Conservation (phyloP, 2,888 invertebrate species). For the Catocala fraxini region DNA sequence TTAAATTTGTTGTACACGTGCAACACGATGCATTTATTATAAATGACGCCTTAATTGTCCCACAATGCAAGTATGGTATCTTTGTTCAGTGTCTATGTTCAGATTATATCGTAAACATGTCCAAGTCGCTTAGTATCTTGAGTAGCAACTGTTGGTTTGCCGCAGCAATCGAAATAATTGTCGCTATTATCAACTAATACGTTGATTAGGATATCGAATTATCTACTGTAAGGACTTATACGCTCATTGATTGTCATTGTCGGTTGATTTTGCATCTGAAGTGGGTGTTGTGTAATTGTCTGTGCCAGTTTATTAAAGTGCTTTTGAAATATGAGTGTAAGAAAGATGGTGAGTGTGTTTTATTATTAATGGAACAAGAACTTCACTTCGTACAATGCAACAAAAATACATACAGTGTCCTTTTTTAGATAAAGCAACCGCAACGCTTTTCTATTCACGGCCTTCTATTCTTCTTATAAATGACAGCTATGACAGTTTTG, state of each 20-base stretch:
- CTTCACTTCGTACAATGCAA: too few species aligned
- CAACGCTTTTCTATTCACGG: too few species aligned
- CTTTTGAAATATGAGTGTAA: slow-evolving; percentile 47
- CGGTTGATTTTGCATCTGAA: slow-evolving; percentile 66
- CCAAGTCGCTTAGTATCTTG: slow-evolving; percentile 25
- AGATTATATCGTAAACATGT: slow-evolving; percentile 32
- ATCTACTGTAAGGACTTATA: slow-evolving; percentile 63
- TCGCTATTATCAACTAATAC: slow-evolving; percentile 55
- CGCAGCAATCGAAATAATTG: slow-evolving; percentile 46
- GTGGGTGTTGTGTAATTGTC: slow-evolving; percentile 55
- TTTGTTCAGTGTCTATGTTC: slow-evolving; percentile 28
- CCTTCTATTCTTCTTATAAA: too few species aligned
- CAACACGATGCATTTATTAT: slow-evolving; percentile 48
- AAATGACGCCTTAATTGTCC: slow-evolving; percentile 45
- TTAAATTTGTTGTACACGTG: slow-evolving; percentile 43
- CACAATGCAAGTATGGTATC: slow-evolving; percentile 22
- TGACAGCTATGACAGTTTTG: too few species aligned
- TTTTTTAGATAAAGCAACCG: too few species aligned
- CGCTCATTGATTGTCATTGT: slow-evolving; percentile 62
- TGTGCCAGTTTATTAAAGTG: slow-evolving; percentile 55
- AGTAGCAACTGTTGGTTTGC: slow-evolving; percentile 31
- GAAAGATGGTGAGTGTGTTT: slow-evolving; percentile 43
- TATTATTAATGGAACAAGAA: neutral
- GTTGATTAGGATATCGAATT: slow-evolving; percentile 70
- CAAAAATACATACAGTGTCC: too few species aligned